Conservation (phyloP, 53 echinoderm and acorn worm species). For the Glandiceps talaboti region DNA sequence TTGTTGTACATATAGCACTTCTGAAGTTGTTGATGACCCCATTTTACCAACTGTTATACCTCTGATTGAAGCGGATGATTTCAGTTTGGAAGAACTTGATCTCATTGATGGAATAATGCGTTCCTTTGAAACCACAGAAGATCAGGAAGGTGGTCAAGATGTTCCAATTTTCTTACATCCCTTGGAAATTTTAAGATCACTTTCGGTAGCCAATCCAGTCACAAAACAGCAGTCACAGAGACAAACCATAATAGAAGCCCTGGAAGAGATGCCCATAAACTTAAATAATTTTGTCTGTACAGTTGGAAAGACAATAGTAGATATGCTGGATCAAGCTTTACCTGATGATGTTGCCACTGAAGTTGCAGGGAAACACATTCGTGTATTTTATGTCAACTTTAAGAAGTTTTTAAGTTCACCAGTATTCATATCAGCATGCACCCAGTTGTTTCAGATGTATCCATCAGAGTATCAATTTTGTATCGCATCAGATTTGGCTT, state of each 20-base stretch:
- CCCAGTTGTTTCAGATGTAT: background rate
- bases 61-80: background rate
- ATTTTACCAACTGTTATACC: background rate
- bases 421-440: background rate
- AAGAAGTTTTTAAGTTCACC: background rate
- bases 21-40: background rate
- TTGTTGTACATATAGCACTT: background rate
- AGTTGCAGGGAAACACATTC: background rate
- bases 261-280: background rate
- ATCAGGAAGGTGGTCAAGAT: background rate
- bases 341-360: background rate
- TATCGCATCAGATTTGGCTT: background rate
- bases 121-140: too few species aligned
- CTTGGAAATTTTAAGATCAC: background rate
- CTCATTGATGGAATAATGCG: background rate
- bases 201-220: background rate
- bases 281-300: background rate
- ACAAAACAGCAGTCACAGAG: background rate
- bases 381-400: background rate
- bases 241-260: background rate
- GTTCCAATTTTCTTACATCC: background rate
- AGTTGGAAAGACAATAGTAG: background rate
- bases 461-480: background rate
- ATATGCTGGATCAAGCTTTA: background rate
- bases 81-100: background rate